Conservation (phyloP, 2,797 vertebrate species). For the Trichosurus vulpecula region DNA sequence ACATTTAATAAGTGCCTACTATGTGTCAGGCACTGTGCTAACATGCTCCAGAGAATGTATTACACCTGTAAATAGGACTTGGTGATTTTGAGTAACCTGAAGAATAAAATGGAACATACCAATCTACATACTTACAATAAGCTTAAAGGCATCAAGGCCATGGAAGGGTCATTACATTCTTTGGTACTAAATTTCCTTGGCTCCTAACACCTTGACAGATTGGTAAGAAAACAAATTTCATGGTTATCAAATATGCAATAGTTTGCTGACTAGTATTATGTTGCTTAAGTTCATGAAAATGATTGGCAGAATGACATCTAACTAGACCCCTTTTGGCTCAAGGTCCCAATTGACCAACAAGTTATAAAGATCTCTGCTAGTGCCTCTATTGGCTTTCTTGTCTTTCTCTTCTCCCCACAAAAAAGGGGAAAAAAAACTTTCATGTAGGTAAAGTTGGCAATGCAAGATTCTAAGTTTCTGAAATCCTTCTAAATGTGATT, state of each 20-base stretch:
- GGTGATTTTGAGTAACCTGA: constrained; percentile 72
- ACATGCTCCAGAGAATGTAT: background rate
- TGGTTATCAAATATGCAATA: background rate
- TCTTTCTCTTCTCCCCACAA: background rate
- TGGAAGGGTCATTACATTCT: constrained; percentile 49
- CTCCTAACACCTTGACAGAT: constrained; percentile 2
- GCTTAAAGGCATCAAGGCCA: constrained; percentile 33
- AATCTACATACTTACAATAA: background rate
- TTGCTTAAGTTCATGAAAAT: background rate
- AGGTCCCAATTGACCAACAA: background rate
- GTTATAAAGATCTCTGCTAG: background rate
- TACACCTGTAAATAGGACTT: constrained; percentile 43
- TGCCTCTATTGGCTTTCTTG: background rate
- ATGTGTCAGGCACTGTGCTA: background rate
- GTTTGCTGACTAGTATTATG: background rate
- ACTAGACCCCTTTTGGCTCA: background rate
- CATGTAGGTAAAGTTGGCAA: no score
- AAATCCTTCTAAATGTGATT: background rate
- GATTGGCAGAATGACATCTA: background rate
- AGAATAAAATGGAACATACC: constrained; percentile 77
- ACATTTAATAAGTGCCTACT: background rate
- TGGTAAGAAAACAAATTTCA: background rate
- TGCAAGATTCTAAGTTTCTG: no score
- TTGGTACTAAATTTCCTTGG: constrained; percentile 43
- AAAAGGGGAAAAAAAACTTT: background rate